phyloP scores from a whole-genome alignment of 2,113 vertebrate genomes.

The Scalopus aquaticus region DNA sequence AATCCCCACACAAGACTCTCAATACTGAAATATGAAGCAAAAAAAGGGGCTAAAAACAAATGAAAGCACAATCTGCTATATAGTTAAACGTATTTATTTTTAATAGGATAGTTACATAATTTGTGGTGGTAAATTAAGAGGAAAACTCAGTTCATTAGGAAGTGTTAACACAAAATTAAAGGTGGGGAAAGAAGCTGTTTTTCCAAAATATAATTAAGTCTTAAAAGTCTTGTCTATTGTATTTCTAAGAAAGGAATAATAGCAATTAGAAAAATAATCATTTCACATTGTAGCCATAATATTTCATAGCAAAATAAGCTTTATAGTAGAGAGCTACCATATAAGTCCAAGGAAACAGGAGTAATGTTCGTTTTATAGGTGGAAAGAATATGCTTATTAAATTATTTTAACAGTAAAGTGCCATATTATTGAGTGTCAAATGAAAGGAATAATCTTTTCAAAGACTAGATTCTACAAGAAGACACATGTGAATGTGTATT shows the following conservation, averaged over 20 bases:
- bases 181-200: not conserved
- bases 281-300: slow-evolving; percentile 33
- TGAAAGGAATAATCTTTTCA: slow-evolving; percentile 36
- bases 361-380: not conserved
- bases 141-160: slow-evolving; percentile 20
- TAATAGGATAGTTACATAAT: slow-evolving; percentile 44
- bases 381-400: not conserved
- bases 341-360: slow-evolving; percentile 40
- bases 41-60: slow-evolving; percentile 7
- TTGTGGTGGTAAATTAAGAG: slow-evolving; percentile 8
- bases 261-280: slow-evolving; percentile 52
- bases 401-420: slow-evolving; percentile 4
- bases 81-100: slow-evolving; percentile 53
- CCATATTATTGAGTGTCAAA: not conserved
- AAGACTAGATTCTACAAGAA: not conserved
- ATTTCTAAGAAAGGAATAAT: slow-evolving; percentile 36
- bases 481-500: not conserved
- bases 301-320: slow-evolving; percentile 44
- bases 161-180: slow-evolving; percentile 17
- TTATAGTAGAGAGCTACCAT: slow-evolving; percentile 20
- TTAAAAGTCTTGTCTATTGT: slow-evolving; percentile 1
- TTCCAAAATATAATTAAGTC: slow-evolving; percentile 24
- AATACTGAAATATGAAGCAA: slow-evolving; percentile 13
- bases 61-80: slow-evolving; percentile 2
- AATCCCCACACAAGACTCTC: not conserved